A percentile compares a stretch with the other conserved stretches of the same genome.
phyloP scores from a whole-genome alignment of 2,113 vertebrate species.

The Pycnonotus jocosus region DNA sequence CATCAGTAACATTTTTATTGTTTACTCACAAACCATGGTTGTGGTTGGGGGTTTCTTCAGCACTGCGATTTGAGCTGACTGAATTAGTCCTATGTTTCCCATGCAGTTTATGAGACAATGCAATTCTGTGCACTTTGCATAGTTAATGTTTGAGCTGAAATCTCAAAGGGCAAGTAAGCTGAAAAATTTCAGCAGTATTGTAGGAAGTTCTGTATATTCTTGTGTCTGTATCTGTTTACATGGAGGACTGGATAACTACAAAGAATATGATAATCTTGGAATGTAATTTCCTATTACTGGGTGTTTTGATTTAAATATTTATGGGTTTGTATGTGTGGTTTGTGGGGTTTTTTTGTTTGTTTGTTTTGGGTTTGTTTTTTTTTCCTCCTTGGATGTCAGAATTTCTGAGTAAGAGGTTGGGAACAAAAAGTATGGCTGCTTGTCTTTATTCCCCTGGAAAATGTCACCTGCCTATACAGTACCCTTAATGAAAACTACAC shows the following conservation, averaged over 20 bases:
- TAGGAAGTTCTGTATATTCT: not conserved
- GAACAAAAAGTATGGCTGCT: not conserved
- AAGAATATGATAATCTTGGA: not conserved
- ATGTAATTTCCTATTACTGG: not conserved
- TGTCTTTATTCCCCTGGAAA: not conserved
- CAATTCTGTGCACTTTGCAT: not conserved
- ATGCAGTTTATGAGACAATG: not conserved
- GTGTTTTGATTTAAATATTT: not conserved
- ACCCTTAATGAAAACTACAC: not conserved
- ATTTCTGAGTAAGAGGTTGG: not conserved
- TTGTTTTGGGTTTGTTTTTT: not conserved
- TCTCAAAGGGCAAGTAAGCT: not conserved
- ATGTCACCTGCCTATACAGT: not conserved
- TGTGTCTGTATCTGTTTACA: not conserved
- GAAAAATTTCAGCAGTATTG: not conserved
- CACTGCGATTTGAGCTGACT: not conserved
- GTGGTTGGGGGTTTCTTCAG: not conserved
- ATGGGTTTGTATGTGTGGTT: not conserved
- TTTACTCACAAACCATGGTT: not conserved
- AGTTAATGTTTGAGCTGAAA: not conserved
- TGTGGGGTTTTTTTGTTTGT: not conserved
- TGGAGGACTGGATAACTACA: not conserved
- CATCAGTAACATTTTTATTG: not conserved
- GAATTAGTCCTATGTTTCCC: not conserved
- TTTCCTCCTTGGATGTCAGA: not conserved